Evolutionary conservation across 2,888 invertebrate genomes (phyloP).

Genomic region (Cyclophora punctaria): DNA sequence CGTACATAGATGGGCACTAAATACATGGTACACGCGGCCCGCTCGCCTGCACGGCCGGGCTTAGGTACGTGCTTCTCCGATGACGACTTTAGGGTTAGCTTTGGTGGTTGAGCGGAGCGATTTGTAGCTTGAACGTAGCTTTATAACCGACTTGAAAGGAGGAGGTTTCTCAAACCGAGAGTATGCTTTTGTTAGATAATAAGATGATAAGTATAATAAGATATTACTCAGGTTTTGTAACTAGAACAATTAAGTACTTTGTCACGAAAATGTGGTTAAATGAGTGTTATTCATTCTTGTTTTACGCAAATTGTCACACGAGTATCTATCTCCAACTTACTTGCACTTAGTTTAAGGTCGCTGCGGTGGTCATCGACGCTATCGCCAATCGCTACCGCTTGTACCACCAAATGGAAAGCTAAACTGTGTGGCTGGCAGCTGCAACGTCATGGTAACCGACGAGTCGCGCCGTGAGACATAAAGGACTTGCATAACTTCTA

Average conservation of each 20-base stretch:
- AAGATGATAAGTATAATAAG: no score
- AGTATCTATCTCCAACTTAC: no score
- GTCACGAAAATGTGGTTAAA: no score
- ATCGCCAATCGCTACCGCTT: slow-evolving; percentile 3
- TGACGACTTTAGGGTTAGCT: slow-evolving; percentile 39
- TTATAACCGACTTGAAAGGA: no score
- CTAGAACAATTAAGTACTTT: no score
- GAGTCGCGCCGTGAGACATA: slow-evolving; percentile 41
- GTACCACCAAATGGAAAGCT: slow-evolving; percentile 6
- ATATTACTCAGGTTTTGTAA: no score
- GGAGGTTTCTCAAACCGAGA: no score
- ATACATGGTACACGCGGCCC: slow-evolving; percentile 43
- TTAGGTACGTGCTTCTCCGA: slow-evolving; percentile 56
- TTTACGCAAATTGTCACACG: no score
- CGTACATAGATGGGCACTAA: slow-evolving; percentile 17
- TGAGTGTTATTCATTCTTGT: no score
- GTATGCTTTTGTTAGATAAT: no score
- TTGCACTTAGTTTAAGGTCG: no score
- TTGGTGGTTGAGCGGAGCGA: slow-evolving; percentile 12
- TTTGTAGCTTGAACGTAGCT: not conserved
- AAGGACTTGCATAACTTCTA: slow-evolving; percentile 37
- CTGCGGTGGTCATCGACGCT: no score
- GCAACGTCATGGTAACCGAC: slow-evolving; percentile 58
- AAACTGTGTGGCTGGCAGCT: slow-evolving; percentile 48
- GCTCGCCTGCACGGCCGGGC: slow-evolving; percentile 49